Conservation (phyloP, 2,113 vertebrate genomes). For the Toxostoma redivivum region DNA sequence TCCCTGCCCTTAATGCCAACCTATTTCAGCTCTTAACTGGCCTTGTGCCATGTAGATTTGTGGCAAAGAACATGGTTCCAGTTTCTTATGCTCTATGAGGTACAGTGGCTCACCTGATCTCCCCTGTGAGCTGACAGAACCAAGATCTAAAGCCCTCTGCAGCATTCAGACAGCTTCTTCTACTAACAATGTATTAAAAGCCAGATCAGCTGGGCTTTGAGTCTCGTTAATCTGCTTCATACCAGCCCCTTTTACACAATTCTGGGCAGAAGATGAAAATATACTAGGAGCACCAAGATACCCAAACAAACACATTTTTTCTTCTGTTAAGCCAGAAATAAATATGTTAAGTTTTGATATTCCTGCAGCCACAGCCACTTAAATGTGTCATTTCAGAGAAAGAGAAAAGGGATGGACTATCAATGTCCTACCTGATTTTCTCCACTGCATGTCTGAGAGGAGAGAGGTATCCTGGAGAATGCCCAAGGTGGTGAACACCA, state of each 20-base stretch:
- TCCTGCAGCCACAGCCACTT: neutral
- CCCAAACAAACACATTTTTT: neutral
- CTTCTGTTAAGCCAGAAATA: neutral
- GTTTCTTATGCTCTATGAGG: conserved; percentile 10
- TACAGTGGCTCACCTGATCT: conserved; percentile 4
- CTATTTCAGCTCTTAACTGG: conserved; percentile 23
- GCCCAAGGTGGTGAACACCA: neutral
- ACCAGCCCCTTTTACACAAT: conserved; percentile 5
- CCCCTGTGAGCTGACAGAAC: neutral
- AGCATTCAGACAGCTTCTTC: neutral
- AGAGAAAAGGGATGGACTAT: neutral
- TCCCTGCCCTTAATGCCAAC: conserved; percentile 29
- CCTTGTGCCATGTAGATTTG: conserved; percentile 12
- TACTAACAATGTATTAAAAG: conserved; percentile 5
- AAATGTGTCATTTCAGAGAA: neutral
- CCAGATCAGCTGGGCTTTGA: neutral
- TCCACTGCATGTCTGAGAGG: neutral
- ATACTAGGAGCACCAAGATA: neutral
- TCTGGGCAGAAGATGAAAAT: conserved; percentile 7
- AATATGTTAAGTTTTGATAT: neutral
- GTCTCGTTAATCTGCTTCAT: conserved; percentile 8
- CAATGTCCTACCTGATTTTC: neutral
- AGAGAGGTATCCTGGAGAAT: neutral
- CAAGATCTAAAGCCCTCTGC: conserved; percentile 27
- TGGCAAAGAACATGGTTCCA: conserved; percentile 47